Evolutionary conservation across 2,797 vertebrate species (phyloP).

Genomic region (Manis crassicaudata): DNA sequence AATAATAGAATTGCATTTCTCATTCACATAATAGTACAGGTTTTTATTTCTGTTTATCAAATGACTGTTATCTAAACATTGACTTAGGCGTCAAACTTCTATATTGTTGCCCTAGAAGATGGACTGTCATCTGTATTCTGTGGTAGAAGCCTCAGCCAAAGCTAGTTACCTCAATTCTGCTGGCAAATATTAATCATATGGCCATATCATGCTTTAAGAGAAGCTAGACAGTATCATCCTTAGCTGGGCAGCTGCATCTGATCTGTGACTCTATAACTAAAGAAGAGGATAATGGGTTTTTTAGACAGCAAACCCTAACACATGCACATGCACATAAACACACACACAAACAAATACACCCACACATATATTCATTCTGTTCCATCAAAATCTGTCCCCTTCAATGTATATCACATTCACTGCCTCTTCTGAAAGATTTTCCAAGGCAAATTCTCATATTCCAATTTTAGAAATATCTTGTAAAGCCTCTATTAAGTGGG

Average conservation of each 20-base stretch:
- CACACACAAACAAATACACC: not conserved
- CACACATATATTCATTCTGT: not conserved
- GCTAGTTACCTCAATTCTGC: not conserved
- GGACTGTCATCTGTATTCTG: not conserved
- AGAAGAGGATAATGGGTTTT: not conserved
- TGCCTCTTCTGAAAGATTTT: not conserved
- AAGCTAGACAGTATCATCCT: not conserved
- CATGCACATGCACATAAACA: not conserved
- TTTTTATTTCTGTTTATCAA: not conserved
- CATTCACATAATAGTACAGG: not conserved
- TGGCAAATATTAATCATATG: not conserved
- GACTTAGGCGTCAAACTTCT: not conserved
- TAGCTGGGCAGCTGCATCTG: not conserved
- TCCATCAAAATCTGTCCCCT: not conserved
- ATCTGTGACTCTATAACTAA: not conserved
- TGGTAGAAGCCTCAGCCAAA: not conserved
- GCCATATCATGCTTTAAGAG: not conserved
- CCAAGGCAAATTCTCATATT: not conserved
- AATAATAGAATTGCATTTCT: not conserved
- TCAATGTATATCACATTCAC: not conserved
- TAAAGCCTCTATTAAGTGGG: not conserved
- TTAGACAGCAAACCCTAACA: not conserved
- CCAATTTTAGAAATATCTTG: not conserved
- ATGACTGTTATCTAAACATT: not conserved
- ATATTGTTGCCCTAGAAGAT: fast-evolving